phyloP scores from a whole-genome alignment of 2,113 vertebrate genomes.

The Sylvietta virens region DNA sequence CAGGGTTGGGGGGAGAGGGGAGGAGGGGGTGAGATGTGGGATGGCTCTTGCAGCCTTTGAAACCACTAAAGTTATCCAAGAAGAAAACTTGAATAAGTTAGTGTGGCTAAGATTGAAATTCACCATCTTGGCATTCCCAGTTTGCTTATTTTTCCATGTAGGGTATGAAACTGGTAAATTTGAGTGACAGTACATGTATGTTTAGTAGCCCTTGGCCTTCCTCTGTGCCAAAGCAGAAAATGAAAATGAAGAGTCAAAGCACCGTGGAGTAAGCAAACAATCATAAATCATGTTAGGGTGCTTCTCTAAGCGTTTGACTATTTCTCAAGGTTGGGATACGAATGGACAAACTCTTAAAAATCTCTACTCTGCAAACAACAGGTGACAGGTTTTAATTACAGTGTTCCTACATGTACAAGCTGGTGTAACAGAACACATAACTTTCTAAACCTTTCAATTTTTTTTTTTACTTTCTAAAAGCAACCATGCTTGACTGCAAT shows the following conservation, averaged over 20 bases:
- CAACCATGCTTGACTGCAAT: background rate
- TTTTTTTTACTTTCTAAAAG: background rate
- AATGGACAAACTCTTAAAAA: background rate
- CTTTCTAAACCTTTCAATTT: background rate
- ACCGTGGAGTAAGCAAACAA: background rate
- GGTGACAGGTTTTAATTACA: background rate
- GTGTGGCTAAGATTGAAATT: background rate
- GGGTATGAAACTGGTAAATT: background rate
- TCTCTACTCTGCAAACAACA: background rate
- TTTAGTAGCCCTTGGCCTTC: background rate
- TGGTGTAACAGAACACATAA: background rate
- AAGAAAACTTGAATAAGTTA: background rate
- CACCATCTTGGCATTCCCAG: background rate
- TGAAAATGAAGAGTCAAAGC: background rate
- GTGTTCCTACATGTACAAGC: background rate
- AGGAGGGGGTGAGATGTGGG: accelerated
- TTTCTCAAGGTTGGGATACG: background rate
- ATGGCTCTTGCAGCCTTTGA: background rate
- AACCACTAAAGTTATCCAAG: background rate
- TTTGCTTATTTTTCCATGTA: background rate
- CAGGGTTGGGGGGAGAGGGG: too few species aligned
- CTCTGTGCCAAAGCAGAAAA: background rate
- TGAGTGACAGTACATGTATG: background rate
- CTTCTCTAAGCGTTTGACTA: background rate
- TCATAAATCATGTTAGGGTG: background rate